phyloP scores from a whole-genome alignment of 2,113 vertebrate species.

The Leiothrix lutea region DNA sequence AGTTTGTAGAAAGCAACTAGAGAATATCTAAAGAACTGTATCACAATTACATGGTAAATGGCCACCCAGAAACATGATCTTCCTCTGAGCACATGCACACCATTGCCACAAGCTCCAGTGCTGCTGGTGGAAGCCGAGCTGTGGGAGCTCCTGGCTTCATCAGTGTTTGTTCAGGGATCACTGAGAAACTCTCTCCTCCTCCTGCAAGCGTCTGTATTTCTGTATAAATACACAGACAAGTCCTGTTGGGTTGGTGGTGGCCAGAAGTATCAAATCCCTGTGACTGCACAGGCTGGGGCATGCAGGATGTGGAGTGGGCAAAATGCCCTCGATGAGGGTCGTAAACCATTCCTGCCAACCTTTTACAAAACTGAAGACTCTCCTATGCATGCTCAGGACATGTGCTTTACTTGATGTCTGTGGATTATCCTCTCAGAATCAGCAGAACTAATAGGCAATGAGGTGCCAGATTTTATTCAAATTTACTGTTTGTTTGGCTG shows the following conservation, averaged over 20 bases:
- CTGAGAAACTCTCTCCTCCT: background rate
- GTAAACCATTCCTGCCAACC: background rate
- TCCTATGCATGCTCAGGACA: background rate
- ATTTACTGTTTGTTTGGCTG: slow-evolving; percentile 22
- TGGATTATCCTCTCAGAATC: background rate
- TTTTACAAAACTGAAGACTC: background rate
- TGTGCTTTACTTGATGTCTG: background rate
- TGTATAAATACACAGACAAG: background rate
- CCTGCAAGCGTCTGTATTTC: background rate
- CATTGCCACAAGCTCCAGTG: accelerated
- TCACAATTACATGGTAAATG: background rate
- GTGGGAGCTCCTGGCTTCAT: background rate
- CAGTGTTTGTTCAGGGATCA: slow-evolving; percentile 35
- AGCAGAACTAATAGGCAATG: background rate
- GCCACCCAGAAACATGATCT: background rate
- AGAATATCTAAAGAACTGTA: background rate
- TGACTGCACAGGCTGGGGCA: background rate
- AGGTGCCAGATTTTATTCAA: background rate
- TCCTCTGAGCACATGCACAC: background rate
- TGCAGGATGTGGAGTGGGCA: background rate
- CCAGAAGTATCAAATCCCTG: background rate
- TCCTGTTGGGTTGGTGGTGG: background rate
- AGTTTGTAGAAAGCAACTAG: background rate
- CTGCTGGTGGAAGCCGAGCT: background rate
- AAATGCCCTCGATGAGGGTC: background rate